Evolutionary conservation across 2,113 vertebrate species (phyloP), one percentile per base, ranked within the genome.

Genomic region (Dicaeum eximium): DNA sequence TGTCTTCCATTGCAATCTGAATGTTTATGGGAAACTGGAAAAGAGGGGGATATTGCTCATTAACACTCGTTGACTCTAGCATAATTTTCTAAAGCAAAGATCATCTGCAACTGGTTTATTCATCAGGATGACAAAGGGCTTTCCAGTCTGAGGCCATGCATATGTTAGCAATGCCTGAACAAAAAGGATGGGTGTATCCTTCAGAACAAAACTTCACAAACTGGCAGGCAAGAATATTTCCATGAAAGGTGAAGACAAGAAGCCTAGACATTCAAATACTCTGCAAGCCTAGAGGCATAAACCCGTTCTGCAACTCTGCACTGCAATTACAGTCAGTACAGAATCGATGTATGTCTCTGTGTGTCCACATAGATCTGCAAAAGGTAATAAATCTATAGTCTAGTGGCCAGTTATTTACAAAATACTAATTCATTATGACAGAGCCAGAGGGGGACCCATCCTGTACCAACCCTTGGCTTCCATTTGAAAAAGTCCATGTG

Each of bases 191-290:
- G 81, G 95, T 81, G 77, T 92, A 73, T 58, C 45, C 96, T 95
- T 96, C 92, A 96, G 71, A 84, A 71, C 60, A 72, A 84, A 84
- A 92, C 96, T 96, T 96, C 85, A 91, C 74, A 92, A 90, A 91
- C 85, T 67, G 82, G 83, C 91, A 96, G 86, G 95, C 81, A 96
- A 61, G 92, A 80, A 70, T 89, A 96, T 96, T 96, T 97, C 96
- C 95, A 93, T 95, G 95, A 95, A 93, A 93, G 90, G 48, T 96
- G 96, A 97, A 97, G 96, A 96, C 79, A 96, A 97, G 96, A 97
- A 93, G 95, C 86, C 40, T 50, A 96, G 96, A 96, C 88, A 97
- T 94, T 94, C 95, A 95, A 96, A 94, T 35, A 84, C 65, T 31
- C 61, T 54, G 48, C 60, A 87, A 96, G 93, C 93, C 92, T 92